Percentiles rank a stretch among this genome's conserved stretches.
These are phyloP conservation scores for Ectropis grisescens DNA, from an alignment of 1,140 invertebrate genomes.

Conservation along the genomic window DNA sequence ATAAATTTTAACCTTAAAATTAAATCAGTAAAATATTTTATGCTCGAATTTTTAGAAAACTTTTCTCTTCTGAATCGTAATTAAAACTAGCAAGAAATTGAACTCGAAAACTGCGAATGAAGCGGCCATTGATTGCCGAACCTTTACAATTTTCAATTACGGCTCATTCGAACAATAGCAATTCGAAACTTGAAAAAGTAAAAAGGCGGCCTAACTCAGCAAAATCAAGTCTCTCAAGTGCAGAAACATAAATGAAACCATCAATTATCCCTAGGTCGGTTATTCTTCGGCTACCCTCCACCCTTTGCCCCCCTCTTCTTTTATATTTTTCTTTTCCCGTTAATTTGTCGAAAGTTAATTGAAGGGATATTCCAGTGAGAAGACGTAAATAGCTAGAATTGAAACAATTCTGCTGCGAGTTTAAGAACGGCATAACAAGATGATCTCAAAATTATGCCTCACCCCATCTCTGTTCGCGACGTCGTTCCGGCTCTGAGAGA, in stretches of 20 bases:
- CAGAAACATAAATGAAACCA: conserved; percentile 68
- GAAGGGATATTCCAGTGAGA: conserved; percentile 32
- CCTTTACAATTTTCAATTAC: conserved; percentile 50
- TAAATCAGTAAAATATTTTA: too few species aligned
- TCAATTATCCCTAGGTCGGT: conserved; percentile 64
- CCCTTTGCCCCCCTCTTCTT: conserved; percentile 18
- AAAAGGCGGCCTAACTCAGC: conserved; percentile 49
- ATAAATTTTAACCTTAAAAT: too few species aligned
- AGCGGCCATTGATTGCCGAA: conserved; percentile 10
- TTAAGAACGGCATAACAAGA: conserved; percentile 20
- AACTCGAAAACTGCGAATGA: too few species aligned
- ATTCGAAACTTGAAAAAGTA: conserved; percentile 47
- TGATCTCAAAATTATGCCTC: conserved; percentile 15
- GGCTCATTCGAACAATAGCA: conserved; percentile 46
- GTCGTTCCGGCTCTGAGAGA: too few species aligned
- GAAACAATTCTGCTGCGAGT: conserved; percentile 19
- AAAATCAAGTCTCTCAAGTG: conserved; percentile 61
- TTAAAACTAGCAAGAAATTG: too few species aligned
- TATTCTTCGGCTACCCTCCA: conserved; percentile 38
- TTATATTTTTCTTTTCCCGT: conserved; percentile 41
- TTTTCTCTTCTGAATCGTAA: too few species aligned
- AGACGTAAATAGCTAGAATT: conserved; percentile 28
- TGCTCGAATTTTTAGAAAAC: too few species aligned
- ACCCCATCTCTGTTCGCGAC: conserved; percentile 10
- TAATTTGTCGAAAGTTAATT: conserved; percentile 49